phyloP scores from a whole-genome alignment of 2,888 invertebrate species.

The Keiferia lycopersicella region DNA sequence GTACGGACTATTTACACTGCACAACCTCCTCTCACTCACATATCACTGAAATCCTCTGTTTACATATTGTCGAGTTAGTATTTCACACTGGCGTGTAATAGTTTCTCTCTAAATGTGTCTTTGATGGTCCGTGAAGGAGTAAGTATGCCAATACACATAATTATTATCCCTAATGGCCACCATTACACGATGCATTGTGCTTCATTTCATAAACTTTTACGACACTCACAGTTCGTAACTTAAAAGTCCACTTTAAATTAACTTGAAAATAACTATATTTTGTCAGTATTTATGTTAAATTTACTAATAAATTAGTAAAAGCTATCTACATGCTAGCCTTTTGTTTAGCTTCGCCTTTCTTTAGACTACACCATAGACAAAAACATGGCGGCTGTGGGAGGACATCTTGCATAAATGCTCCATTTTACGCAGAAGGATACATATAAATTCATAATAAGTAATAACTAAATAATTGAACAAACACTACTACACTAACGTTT shows the following conservation, averaged over 20 bases:
- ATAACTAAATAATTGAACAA: background rate
- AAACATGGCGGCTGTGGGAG: conserved; percentile 76
- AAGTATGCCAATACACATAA: conserved; percentile 81
- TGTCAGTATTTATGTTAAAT: conserved; percentile 55
- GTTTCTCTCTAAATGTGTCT: conserved; percentile 55
- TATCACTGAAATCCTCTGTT: conserved; percentile 55
- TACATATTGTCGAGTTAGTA: conserved; percentile 61
- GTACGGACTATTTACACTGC: conserved; percentile 66
- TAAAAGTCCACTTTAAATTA: conserved; percentile 51
- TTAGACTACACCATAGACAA: conserved; percentile 74
- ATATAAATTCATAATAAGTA: background rate
- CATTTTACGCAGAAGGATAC: conserved; percentile 40
- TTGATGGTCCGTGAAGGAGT: conserved; percentile 66
- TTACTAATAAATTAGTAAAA: conserved; percentile 67
- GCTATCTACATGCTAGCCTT: conserved; percentile 78
- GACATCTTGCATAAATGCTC: conserved; percentile 49
- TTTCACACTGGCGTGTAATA: conserved; percentile 44
- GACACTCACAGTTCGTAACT: conserved; percentile 49
- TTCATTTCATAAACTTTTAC: conserved; percentile 62
- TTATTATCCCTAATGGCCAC: conserved; percentile 81
- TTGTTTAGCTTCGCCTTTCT: conserved; percentile 82
- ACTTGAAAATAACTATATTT: conserved; percentile 48
- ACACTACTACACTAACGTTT: background rate
- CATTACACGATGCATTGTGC: conserved; percentile 79
- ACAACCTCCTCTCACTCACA: conserved; percentile 60